These are phyloP conservation scores for Ammodytes dubius DNA, from an alignment of 2,113 vertebrate species.

Conservation along the genomic window DNA sequence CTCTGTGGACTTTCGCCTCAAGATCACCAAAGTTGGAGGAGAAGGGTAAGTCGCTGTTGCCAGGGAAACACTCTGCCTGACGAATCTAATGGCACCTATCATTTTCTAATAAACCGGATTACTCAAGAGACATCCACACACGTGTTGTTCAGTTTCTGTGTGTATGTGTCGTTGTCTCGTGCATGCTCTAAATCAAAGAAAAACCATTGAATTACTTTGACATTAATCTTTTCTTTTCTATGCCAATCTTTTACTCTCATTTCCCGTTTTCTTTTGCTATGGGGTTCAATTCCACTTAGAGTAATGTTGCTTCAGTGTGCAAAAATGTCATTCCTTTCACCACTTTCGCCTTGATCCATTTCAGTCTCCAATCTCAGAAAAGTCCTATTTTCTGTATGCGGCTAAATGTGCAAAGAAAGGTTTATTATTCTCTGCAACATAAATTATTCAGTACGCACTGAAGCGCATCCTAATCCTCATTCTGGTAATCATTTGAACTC, in stretches of 20 bases:
- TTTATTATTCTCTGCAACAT: conserved; percentile 48
- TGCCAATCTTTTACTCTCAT: not conserved
- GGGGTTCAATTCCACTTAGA: conserved; percentile 11
- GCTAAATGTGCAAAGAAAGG: conserved; percentile 13
- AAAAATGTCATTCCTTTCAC: conserved; percentile 30
- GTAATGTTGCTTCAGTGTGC: not conserved
- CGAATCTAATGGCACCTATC: conserved; percentile 53
- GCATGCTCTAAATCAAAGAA: conserved; percentile 30
- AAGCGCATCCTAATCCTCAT: conserved; percentile 14
- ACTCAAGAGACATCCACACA: not conserved
- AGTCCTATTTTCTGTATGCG: not conserved
- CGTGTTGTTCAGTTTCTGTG: not conserved
- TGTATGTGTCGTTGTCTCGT: conserved; percentile 12
- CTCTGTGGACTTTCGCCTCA: conserved; percentile 98
- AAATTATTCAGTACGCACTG: conserved; percentile 63
- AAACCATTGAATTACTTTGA: conserved; percentile 19
- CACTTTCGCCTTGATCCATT: not conserved
- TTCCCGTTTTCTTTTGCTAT: conserved; percentile 19
- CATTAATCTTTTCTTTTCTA: conserved; percentile 36
- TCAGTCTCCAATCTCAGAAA: conserved; percentile 1
- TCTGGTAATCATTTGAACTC: conserved; percentile 33
- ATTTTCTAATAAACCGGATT: conserved; percentile 42
- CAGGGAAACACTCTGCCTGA: conserved; percentile 59
- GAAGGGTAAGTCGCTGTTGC: conserved; percentile 92
- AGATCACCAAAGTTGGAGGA: conserved; percentile 97